Conservation (phyloP, 2,797 vertebrate species). For the Onychomys torridus region DNA sequence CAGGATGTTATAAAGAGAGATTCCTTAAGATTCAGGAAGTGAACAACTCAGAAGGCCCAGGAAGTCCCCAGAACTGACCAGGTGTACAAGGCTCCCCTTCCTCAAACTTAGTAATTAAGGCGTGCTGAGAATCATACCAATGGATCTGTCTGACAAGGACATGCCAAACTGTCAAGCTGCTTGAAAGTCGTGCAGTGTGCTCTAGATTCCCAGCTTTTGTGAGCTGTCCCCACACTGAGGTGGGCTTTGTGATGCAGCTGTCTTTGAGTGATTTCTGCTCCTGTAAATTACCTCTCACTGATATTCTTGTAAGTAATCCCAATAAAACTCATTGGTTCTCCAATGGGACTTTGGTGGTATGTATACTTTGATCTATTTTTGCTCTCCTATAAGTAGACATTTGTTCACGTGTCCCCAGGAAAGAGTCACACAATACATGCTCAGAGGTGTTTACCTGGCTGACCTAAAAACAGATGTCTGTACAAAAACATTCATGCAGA, state of each 20-base stretch:
- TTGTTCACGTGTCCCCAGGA: background rate
- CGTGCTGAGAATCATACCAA: background rate
- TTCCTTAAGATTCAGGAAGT: background rate
- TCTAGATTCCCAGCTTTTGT: background rate
- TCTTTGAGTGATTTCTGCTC: background rate
- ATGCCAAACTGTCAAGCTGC: background rate
- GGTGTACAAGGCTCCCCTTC: background rate
- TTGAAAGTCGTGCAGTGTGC: background rate
- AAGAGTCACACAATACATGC: background rate
- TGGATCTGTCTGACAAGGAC: background rate
- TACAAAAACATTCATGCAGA: background rate
- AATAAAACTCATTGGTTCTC: background rate
- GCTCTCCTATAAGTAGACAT: background rate
- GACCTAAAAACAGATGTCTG: constrained; percentile 4
- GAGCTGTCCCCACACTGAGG: background rate
- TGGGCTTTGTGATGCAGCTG: background rate
- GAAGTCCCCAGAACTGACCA: background rate
- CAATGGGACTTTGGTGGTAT: background rate
- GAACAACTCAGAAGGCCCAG: background rate
- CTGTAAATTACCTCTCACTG: too few species aligned
- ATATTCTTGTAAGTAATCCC: background rate
- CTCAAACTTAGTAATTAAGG: background rate
- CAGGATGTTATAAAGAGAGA: background rate
- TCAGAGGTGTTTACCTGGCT: background rate
- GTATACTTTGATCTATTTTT: background rate